phyloP scores from a whole-genome alignment of 2,797 vertebrate genomes.

The Pangasius djambal region DNA sequence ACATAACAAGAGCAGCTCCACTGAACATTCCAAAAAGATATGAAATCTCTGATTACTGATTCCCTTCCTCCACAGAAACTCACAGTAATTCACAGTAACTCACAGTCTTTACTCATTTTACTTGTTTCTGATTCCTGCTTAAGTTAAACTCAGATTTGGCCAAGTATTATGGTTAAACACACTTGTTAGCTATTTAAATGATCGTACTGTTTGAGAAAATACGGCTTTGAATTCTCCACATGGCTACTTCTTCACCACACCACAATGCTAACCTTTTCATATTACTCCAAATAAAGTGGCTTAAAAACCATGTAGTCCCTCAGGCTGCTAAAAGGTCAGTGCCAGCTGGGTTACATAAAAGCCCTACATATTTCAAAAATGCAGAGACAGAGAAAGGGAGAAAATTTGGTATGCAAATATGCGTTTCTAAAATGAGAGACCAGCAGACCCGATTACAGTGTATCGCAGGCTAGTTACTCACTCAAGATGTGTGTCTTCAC shows the following conservation, averaged over 20 bases:
- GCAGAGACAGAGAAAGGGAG: conserved; percentile 31
- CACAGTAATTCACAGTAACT: not conserved
- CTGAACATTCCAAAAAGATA: conserved; percentile 41
- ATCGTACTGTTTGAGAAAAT: conserved; percentile 36
- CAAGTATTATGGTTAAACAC: conserved; percentile 37
- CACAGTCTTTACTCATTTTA: conserved; percentile 1
- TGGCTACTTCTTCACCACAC: not conserved
- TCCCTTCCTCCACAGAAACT: conserved; percentile 11
- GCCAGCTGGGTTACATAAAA: conserved; percentile 55
- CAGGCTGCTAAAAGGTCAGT: conserved; percentile 6
- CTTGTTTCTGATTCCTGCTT: not conserved
- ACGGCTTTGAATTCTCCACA: not conserved
- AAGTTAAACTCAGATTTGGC: not conserved
- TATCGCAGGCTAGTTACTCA: conserved; percentile 35
- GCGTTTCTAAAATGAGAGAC: conserved; percentile 51
- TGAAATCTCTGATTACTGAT: conserved; percentile 32
- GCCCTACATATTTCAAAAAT: conserved; percentile 59
- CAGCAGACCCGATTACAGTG: conserved; percentile 50
- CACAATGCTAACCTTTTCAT: not conserved
- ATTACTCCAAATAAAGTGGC: conserved; percentile 26
- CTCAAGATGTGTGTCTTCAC: conserved; percentile 18
- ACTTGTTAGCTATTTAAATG: conserved; percentile 46
- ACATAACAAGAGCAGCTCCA: conserved; percentile 47
- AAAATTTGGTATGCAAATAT: conserved; percentile 53
- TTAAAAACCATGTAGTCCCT: conserved; percentile 48